phyloP scores from a whole-genome alignment of 30 jellyfish, hydroid and myxozoan species.

The Phacellophora camtschatica region DNA sequence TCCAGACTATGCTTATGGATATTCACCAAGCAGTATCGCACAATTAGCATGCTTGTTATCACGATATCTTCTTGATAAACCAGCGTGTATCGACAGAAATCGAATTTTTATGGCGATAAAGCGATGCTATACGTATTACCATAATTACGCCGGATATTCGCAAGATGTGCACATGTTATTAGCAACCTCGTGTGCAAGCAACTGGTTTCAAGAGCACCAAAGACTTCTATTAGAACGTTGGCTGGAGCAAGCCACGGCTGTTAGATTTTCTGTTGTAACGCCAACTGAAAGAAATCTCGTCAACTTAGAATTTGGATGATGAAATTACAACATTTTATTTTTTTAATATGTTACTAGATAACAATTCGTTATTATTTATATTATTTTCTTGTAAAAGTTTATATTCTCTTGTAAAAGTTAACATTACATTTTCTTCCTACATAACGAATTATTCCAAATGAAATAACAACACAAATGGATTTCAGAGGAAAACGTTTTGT shows the following conservation, averaged over 20 bases:
- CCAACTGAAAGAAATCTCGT: too few relatives aligned
- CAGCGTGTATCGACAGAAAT: constrained; percentile 85
- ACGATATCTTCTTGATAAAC: constrained; percentile 74
- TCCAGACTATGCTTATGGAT: constrained; percentile 90
- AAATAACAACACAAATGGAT: too few relatives aligned
- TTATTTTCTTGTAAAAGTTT: too few relatives aligned
- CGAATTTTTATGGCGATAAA: constrained; percentile 92
- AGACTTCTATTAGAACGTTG: constrained; percentile 87
- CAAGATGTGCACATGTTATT: constrained; percentile 94
- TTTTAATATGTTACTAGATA: too few relatives aligned
- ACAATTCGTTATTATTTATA: too few relatives aligned
- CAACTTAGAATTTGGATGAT: too few relatives aligned
- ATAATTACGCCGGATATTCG: constrained; percentile 92
- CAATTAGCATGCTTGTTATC: constrained; percentile 81
- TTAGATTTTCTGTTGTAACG: neutral
- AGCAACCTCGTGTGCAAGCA: constrained; percentile 96
- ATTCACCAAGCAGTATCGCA: constrained; percentile 95
- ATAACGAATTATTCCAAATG: too few relatives aligned
- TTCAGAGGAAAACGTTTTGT: too few relatives aligned
- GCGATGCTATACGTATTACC: constrained; percentile 90
- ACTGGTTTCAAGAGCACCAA: constrained; percentile 97
- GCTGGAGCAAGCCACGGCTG: constrained; percentile 73
- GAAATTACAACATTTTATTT: too few relatives aligned
- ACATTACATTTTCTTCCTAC: too few relatives aligned
- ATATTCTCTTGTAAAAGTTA: too few relatives aligned